phyloP scores from a whole-genome alignment of 2,113 vertebrate genomes.

The Odocoileus virginianus region DNA sequence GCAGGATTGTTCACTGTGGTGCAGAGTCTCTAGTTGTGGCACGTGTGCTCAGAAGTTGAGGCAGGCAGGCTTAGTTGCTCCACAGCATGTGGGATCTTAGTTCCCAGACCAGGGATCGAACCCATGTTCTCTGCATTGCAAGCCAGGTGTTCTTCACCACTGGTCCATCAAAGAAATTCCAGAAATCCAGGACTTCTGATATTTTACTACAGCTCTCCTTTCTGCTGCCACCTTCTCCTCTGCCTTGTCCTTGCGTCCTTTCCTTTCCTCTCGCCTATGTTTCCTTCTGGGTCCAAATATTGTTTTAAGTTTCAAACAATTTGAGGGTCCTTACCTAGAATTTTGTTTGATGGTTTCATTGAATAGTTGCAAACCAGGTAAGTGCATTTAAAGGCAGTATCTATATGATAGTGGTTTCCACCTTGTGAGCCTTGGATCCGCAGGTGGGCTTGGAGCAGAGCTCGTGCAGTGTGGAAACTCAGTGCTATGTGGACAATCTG shows the following conservation, averaged over 20 bases:
- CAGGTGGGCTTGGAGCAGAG: neutral
- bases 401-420: neutral
- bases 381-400: fast-evolving
- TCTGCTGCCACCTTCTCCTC: too few relatives aligned
- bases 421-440: neutral
- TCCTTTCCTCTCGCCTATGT: neutral
- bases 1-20: neutral
- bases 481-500: fast-evolving
- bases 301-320: neutral
- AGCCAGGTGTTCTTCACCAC: neutral
- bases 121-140: neutral
- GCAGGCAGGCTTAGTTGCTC: neutral
- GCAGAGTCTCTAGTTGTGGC: neutral
- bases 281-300: neutral
- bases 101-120: neutral
- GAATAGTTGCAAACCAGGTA: neutral
- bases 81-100: neutral
- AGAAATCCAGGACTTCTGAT: neutral
- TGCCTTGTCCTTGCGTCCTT: fast-evolving
- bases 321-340: neutral
- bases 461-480: fast-evolving
- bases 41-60: neutral
- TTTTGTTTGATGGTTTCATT: neutral
- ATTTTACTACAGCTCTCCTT: neutral
- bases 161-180: neutral